Percentiles rank a stretch among this genome's conserved stretches.
Conservation (phyloP, 2,888 invertebrate genomes). For the Alsophila aescularia region DNA sequence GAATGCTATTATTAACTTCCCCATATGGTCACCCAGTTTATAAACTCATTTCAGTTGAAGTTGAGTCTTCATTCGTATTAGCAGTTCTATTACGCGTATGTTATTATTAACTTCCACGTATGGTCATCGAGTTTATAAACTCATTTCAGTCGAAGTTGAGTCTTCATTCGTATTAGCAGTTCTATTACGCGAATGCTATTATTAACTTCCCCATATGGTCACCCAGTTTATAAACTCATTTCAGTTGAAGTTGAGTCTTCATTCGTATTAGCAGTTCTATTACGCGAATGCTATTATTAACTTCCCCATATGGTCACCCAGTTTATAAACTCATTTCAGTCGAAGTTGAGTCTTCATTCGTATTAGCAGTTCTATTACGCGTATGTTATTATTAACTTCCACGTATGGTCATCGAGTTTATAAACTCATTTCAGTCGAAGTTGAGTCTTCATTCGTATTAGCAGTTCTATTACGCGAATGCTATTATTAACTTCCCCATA, state of each 20-base stretch:
- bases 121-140: no score
- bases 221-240: constrained; percentile 12
- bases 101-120: constrained; percentile 8
- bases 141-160: constrained; percentile 9
- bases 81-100: not conserved
- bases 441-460: constrained; percentile 1
- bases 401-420: no score
- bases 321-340: constrained; percentile 8
- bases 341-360: constrained; percentile 4
- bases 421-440: constrained; percentile 10
- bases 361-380: not conserved
- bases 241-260: constrained; percentile 4
- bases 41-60: constrained; percentile 10
- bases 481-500: constrained; percentile 8
- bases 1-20: constrained; percentile 10
- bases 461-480: not conserved
- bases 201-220: not conserved
- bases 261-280: not conserved
- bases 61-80: constrained; percentile 1
- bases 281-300: constrained; percentile 9
- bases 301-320: not conserved
- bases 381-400: constrained; percentile 9
- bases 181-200: constrained; percentile 3
- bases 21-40: no score
- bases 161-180: constrained; percentile 2